Base-by-base conservation (phyloP, 2,797 vertebrate species). In the Myripristis jacobus region DNA sequence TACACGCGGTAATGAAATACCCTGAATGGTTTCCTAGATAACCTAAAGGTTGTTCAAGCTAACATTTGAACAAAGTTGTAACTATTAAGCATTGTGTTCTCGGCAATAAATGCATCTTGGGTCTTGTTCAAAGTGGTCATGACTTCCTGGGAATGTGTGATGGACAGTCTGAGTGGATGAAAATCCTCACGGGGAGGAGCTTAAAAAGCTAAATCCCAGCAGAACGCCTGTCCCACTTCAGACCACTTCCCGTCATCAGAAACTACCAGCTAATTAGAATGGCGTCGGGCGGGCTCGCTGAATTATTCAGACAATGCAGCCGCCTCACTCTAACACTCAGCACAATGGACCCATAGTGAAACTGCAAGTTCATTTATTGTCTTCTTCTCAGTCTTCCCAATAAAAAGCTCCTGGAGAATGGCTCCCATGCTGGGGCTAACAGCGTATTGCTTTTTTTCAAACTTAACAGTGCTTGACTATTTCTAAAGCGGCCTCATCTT, bases 191-290 rank as follows among this genome's bases (percentile, higher is more conserved):
- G 46, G 50, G 73, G 51, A 50, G 59, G 62, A 29, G 58, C 80
- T 63, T 74, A 81, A 75, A 82, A 81, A 62, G 46, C 70, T 54
- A 64, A 86, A 83, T 62, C 81, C 74, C 75, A 75, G 60, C 75
- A 75, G 84, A 80, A 70, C 36, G 51, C 72, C 62, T 48, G 73
- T 85, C 75, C 85, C 73, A 77, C 72, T 75, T 73, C 71, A 64
- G 58, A 79, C 67, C 63, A 68, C 51, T 80, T 89, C 76, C 82
- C 75, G 72, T 84, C 80, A 79, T 79, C 61, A 46, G 68, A 75
- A 81, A 73, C 73, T 15, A 51, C 63, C 53, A 44, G 79, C 75
- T 87, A 84, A 90, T 88, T 87, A 89, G 64, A 69, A 84, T 51
- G 66, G 70, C 73, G 75, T 63, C 27, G 46, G 68, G 79, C 66